A percentile compares a stretch with the other conserved stretches of the same genome.
Conservation (phyloP, 2,888 invertebrate genomes). For the Apamea monoglypha region DNA sequence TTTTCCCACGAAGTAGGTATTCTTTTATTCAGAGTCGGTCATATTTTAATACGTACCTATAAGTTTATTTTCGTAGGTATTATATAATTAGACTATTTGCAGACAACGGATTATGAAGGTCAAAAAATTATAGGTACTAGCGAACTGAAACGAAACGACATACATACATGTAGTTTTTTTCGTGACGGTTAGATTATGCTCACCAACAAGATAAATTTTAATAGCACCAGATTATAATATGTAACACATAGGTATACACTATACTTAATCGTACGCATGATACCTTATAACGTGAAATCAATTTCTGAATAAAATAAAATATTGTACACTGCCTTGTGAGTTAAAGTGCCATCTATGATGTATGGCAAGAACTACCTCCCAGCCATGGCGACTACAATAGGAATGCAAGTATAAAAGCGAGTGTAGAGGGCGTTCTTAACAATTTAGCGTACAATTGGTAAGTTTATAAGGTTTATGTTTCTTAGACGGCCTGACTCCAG, state of each 20-base stretch:
- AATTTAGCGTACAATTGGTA: neutral
- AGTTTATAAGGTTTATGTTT: neutral
- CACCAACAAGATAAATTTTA: neutral
- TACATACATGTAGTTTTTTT: neutral
- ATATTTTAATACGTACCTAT: neutral
- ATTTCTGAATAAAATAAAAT: neutral
- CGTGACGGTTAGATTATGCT: neutral
- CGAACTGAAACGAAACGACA: too few species aligned
- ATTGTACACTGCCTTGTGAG: neutral
- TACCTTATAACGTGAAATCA: neutral
- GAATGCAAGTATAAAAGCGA: neutral
- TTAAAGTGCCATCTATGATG: slow-evolving; percentile 31
- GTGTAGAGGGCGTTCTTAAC: slow-evolving; percentile 26
- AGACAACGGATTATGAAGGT: neutral
- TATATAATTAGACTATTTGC: neutral
- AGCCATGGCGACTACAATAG: neutral
- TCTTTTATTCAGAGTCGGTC: neutral
- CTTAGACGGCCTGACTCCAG: too few species aligned
- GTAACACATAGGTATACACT: neutral
- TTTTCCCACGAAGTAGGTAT: neutral
- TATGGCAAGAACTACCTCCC: neutral
- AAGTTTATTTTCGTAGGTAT: neutral
- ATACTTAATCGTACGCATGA: neutral
- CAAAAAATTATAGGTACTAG: neutral
- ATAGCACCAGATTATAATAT: neutral